Evolutionary conservation across 2,113 vertebrate genomes (phyloP).

Genomic region (Austrofundulus limnaeus): DNA sequence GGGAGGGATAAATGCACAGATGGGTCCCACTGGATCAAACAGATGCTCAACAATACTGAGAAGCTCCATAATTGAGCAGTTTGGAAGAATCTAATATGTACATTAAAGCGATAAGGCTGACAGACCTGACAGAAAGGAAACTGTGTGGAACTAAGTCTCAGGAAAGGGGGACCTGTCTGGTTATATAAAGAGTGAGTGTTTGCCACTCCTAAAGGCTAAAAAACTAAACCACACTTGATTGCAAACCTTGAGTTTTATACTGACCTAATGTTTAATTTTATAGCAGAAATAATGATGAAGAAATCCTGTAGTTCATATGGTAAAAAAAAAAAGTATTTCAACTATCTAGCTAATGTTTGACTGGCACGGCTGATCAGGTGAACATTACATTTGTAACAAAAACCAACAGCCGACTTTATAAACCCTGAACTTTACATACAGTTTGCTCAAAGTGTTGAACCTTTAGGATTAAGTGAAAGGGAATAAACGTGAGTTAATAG

Average conservation of each 20-base stretch:
- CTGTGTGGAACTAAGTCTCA: not conserved
- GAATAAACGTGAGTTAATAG: too few relatives aligned
- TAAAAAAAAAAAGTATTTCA: too few relatives aligned
- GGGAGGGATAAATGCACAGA: slow-evolving; percentile 31
- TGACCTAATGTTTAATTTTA: not conserved
- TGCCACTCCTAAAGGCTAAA: not conserved
- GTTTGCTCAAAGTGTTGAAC: too few relatives aligned
- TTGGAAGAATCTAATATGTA: slow-evolving; percentile 51
- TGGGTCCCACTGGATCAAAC: slow-evolving; percentile 40
- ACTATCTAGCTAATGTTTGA: too few relatives aligned
- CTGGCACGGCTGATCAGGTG: too few relatives aligned
- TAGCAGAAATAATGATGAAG: not conserved
- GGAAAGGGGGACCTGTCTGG: slow-evolving; percentile 31
- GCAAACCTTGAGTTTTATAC: not conserved
- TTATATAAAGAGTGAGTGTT: slow-evolving; percentile 21
- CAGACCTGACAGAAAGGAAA: slow-evolving; percentile 20
- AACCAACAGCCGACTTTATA: too few relatives aligned
- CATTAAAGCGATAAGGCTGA: slow-evolving; percentile 24
- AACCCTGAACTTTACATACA: too few relatives aligned
- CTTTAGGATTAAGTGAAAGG: too few relatives aligned
- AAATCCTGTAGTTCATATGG: too few relatives aligned
- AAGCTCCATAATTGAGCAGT: slow-evolving; percentile 31
- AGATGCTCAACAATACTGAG: slow-evolving; percentile 42
- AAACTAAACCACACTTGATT: not conserved
- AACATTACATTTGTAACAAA: too few relatives aligned